Percentiles rank a stretch among this genome's conserved stretches.
These are phyloP conservation scores for Nycticorax nycticorax DNA, from an alignment of 2,113 vertebrate genomes.

Conservation along the genomic window DNA sequence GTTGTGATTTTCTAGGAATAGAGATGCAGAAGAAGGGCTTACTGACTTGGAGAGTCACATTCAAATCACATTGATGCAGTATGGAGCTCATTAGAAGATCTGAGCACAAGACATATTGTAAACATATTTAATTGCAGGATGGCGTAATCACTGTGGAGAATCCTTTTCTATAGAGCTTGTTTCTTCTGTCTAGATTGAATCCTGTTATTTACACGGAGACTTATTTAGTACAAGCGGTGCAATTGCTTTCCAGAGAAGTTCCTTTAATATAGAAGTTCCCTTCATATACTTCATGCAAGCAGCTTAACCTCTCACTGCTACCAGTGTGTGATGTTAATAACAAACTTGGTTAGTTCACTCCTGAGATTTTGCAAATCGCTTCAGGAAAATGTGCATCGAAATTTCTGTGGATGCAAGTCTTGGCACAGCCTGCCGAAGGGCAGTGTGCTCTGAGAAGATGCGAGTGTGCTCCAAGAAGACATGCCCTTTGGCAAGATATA, in stretches of 20 bases:
- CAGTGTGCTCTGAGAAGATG: neutral
- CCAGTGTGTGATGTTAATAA: neutral
- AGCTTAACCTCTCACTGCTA: neutral
- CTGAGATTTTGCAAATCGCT: neutral
- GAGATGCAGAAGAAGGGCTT: neutral
- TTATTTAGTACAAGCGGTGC: neutral
- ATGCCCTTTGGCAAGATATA: neutral
- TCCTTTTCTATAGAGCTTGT: neutral
- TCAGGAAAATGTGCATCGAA: neutral
- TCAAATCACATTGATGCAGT: neutral
- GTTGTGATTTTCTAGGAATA: constrained; percentile 16
- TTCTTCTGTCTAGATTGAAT: neutral
- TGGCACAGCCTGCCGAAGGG: neutral
- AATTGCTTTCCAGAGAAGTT: neutral
- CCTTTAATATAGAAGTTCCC: neutral
- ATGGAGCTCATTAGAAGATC: constrained; percentile 36
- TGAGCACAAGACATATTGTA: constrained; percentile 5
- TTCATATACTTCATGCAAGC: neutral
- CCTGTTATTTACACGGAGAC: neutral
- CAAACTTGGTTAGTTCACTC: neutral
- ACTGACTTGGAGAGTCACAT: neutral
- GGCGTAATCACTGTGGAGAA: constrained; percentile 8
- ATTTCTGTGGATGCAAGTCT: neutral
- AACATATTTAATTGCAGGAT: constrained; percentile 43
- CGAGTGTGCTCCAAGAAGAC: neutral